Conservation (phyloP, 2,113 vertebrate genomes). For the Chamaea fasciata region DNA sequence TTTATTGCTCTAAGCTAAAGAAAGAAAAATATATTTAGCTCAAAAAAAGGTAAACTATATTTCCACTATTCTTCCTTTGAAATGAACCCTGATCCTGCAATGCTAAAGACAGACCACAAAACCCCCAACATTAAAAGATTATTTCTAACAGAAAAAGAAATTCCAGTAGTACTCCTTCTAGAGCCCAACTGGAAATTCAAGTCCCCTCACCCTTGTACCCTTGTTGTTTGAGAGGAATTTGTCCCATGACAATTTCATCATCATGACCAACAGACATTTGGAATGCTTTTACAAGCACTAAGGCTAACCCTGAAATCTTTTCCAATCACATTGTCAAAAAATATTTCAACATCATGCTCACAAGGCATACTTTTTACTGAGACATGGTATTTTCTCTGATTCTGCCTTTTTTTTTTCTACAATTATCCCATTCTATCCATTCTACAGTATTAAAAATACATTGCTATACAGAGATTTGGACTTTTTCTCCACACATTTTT, state of each 20-base stretch:
- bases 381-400: not conserved
- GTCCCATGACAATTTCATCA: not conserved
- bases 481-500: not conserved
- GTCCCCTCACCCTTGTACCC: not conserved
- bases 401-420: not conserved
- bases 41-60: not conserved
- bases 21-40: constrained; percentile 40
- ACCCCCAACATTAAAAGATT: not conserved
- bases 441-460: not conserved
- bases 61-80: not conserved
- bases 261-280: not conserved
- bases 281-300: not conserved
- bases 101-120: not conserved
- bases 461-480: not conserved
- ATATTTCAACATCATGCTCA: not conserved
- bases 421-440: not conserved
- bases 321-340: not conserved
- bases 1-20: constrained; percentile 90
- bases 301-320: not conserved
- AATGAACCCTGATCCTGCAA: not conserved
- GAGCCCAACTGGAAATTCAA: not conserved
- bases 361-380: not conserved
- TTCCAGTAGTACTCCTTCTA: not conserved
- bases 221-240: not conserved
- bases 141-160: not conserved